Percentiles rank a stretch among this genome's conserved stretches.
phyloP scores from a whole-genome alignment of 2,797 vertebrate species.

The Spinus pinus region DNA sequence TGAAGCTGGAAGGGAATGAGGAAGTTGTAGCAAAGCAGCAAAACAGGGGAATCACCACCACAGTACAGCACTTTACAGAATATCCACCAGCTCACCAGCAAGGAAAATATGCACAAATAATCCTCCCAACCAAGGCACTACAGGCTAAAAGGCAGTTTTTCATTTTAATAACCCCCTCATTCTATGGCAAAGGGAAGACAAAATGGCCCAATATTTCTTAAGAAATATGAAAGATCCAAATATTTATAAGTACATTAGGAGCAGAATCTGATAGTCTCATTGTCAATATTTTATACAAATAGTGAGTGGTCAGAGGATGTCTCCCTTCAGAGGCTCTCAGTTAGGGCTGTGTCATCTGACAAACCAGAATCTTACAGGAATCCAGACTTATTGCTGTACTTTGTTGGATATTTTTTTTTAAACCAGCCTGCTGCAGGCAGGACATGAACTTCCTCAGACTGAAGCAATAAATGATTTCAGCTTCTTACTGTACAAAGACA shows the following conservation, averaged over 20 bases:
- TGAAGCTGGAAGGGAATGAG: slow-evolving; percentile 65
- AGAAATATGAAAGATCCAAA: slow-evolving; percentile 39
- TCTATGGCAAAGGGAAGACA: slow-evolving; percentile 18
- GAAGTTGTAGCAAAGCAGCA: slow-evolving; percentile 39
- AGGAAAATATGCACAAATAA: not conserved
- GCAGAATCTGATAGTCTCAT: not conserved
- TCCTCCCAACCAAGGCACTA: not conserved
- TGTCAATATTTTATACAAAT: slow-evolving; percentile 42
- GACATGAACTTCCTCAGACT: not conserved
- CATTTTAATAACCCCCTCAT: slow-evolving; percentile 49
- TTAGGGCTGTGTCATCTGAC: not conserved
- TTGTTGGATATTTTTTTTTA: not conserved
- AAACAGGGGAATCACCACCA: not conserved
- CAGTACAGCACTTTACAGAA: not conserved
- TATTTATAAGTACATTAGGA: slow-evolving; percentile 56
- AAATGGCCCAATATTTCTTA: slow-evolving; percentile 36
- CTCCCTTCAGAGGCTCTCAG: not conserved
- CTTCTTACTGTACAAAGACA: not conserved
- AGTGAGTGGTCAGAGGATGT: not conserved
- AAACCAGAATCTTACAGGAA: not conserved
- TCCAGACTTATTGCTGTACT: not conserved
- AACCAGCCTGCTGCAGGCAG: slow-evolving; percentile 16
- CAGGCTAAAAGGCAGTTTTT: not conserved
- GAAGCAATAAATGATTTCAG: slow-evolving; percentile 4
- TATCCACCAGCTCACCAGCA: slow-evolving; percentile 17